These are phyloP conservation scores for Scophthalmus maximus DNA, from an alignment of 2,113 vertebrate species.

Conservation along the genomic window DNA sequence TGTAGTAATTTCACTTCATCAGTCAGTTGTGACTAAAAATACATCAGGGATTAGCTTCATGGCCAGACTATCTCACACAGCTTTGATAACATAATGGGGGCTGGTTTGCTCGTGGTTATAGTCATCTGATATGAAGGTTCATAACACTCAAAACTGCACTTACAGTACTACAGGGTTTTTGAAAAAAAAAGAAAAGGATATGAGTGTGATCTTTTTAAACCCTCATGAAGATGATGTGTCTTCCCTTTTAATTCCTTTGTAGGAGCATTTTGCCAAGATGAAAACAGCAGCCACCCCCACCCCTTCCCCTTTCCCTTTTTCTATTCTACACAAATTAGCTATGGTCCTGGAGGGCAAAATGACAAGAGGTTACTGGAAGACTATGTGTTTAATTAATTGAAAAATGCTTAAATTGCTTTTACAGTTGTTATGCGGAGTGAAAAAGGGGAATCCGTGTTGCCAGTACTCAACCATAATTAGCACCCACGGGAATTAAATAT, in stretches of 20 bases:
- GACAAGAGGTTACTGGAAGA: constrained; percentile 99
- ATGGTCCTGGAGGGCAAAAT: constrained; percentile 98
- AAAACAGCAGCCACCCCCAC: constrained; percentile 72
- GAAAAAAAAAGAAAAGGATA: constrained; percentile 49
- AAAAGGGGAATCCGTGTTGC: constrained; percentile 95
- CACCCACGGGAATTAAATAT: constrained; percentile 99
- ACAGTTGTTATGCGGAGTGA: constrained; percentile 96
- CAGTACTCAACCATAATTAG: constrained; percentile 99
- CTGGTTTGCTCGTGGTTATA: constrained; percentile 75
- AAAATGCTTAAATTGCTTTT: constrained; percentile 99
- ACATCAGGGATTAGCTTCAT: constrained; percentile 81
- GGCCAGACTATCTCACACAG: constrained; percentile 76
- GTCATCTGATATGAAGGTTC: constrained; percentile 75
- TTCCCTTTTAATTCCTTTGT: constrained; percentile 77
- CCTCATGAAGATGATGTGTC: constrained; percentile 68
- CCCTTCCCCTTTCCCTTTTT: constrained; percentile 76
- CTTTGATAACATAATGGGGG: constrained; percentile 83
- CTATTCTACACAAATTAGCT: constrained; percentile 98
- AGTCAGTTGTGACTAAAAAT: constrained; percentile 85
- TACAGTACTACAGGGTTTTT: constrained; percentile 66
- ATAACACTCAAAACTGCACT: constrained; percentile 70
- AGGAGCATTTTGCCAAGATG: constrained; percentile 78
- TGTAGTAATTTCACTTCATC: constrained; percentile 84
- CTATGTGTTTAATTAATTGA: constrained; percentile 99
- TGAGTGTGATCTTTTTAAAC: constrained; percentile 71